Percentiles rank a stretch among this genome's conserved stretches.
Conservation (phyloP, 2,888 invertebrate genomes). For the Drosophila fulvimacula region DNA sequence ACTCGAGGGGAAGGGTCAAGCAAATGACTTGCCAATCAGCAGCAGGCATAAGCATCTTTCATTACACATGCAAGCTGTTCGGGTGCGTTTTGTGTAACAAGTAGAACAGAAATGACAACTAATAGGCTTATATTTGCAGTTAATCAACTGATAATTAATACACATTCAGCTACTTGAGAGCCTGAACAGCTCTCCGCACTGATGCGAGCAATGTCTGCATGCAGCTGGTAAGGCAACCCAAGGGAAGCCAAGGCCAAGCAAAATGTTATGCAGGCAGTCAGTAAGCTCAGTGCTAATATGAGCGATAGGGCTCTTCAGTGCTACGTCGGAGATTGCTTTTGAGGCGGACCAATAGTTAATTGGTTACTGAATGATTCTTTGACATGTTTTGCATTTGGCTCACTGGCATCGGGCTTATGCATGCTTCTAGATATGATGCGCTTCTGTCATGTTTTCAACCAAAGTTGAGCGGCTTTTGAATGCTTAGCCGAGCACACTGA, state of each 20-base stretch:
- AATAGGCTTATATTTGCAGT: constrained; percentile 10
- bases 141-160: constrained; percentile 13
- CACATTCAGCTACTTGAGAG: background rate
- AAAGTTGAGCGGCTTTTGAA: constrained; percentile 46
- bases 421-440: constrained; percentile 3
- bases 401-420: constrained; percentile 2
- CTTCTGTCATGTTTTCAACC: constrained; percentile 16
- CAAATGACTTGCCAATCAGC: background rate
- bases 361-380: constrained; percentile 14
- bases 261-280: background rate
- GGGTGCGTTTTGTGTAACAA: background rate
- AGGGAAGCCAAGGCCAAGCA: background rate
- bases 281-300: background rate
- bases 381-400: constrained; percentile 13
- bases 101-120: constrained; percentile 6
- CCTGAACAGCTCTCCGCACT: background rate
- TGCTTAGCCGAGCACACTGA: constrained; percentile 20
- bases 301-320: background rate
- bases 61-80: background rate
- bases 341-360: constrained; percentile 28
- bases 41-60: constrained; percentile 5
- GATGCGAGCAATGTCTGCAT: background rate
- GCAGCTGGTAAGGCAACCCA: background rate
- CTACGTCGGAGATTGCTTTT: background rate
- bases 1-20: background rate